A percentile compares a stretch with the other conserved stretches of the same genome.
Conservation (phyloP, 2,113 vertebrate genomes). For the Colius striatus region DNA sequence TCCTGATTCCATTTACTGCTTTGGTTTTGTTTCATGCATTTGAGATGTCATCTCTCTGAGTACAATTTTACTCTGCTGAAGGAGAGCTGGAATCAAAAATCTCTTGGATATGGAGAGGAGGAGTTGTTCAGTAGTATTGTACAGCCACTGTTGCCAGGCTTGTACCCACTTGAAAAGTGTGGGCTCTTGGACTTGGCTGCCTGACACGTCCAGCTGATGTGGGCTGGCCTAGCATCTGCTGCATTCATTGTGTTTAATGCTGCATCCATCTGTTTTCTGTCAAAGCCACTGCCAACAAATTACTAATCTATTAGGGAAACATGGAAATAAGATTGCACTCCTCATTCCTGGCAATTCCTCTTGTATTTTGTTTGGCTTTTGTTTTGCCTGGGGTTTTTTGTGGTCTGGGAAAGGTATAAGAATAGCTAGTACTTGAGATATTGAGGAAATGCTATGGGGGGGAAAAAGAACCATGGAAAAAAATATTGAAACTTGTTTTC, state of each 20-base stretch:
- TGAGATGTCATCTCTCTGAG: not conserved
- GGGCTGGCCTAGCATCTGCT: constrained; percentile 88
- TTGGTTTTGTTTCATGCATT: not conserved
- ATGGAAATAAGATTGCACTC: constrained; percentile 78
- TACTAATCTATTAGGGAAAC: constrained; percentile 89
- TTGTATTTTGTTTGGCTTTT: constrained; percentile 71
- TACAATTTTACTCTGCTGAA: constrained; percentile 3
- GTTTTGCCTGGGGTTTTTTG: constrained; percentile 8
- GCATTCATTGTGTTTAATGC: constrained; percentile 89
- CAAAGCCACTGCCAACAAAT: constrained; percentile 84
- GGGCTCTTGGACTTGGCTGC: constrained; percentile 80
- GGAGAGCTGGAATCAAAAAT: constrained; percentile 56
- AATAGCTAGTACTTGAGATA: constrained; percentile 38
- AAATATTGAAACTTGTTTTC: constrained; percentile 34
- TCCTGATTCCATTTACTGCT: not conserved
- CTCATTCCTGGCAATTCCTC: constrained; percentile 74
- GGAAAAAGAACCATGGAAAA: not conserved
- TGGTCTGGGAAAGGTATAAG: constrained; percentile 29
- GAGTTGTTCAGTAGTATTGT: constrained; percentile 53
- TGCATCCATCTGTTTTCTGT: constrained; percentile 91
- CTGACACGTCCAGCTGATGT: constrained; percentile 82
- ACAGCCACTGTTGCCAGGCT: constrained; percentile 67
- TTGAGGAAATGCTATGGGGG: constrained; percentile 12
- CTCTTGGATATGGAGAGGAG: constrained; percentile 36
- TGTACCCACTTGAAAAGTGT: constrained; percentile 78